Evolutionary conservation across 2,797 vertebrate genomes (phyloP), one percentile per base, ranked within the genome.

Genomic region (Gadopsis marmoratus): DNA sequence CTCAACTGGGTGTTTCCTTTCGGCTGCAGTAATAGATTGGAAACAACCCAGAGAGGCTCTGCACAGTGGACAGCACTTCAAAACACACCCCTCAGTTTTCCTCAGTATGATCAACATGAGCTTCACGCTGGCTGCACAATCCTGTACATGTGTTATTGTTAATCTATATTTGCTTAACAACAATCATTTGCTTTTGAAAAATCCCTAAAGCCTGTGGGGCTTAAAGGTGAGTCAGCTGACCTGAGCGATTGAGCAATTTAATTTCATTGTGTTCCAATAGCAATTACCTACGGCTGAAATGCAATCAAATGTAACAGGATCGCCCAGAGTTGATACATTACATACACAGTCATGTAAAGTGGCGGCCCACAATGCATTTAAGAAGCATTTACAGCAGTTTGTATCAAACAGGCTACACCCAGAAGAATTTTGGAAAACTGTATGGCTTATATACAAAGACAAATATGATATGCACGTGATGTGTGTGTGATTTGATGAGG

Each of bases 1-100:
- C 87, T 85, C 68, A 48, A 81, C 84, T 71, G 81, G 79, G 73
- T 75, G 89, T 82, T 85, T 90, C 85, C 76, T 87, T 85, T 86
- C 71, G 74, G 74, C 77, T 77, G 69, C 71, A 41, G 82, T 71
- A 84, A 76, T 12, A 67, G 86, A 69, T 73, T 86, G 74, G 69
- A 86, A 90, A 81, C 53, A 56, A 68, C 75, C 78, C 74, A 64
- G 77, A 54, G 77, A 63, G 26, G 55, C 81, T 80, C 29, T 66
- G 63, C 59, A 45, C 66, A 81, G 59, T 64, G 41, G 72, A 56
- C 17, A 53, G 33, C 64, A 73, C 72, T 79, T 59, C 73, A 77
- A 60, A n/a, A 74, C 83, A 64, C 86, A 50, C 60, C 58, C 75
- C 63, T 60, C 55, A 53, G 56, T 75, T 33, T 74, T 79, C 76